Evolutionary conservation across 2,113 vertebrate genomes (phyloP), one percentile per base, ranked within the genome.

Genomic region (Grammomys dolichurus): DNA sequence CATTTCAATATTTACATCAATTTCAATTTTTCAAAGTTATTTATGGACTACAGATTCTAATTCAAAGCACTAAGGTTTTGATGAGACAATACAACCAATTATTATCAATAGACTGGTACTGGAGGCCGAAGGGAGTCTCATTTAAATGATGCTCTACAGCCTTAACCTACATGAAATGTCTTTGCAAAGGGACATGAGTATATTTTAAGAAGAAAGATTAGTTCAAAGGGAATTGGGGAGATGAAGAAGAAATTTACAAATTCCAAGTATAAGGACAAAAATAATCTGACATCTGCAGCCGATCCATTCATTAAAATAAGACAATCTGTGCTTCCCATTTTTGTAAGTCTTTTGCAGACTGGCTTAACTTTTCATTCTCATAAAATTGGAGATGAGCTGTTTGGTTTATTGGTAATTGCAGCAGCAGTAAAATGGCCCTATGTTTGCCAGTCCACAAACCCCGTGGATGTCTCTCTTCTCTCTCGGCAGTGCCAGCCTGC

Each of bases 331-430:
- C 24, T 82, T 51, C 5, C 14, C 26, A 1, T 96, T 87, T 94
- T 93, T 95, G 43, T 88, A 56, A 46, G 24, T 87, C 40, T 97
- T 93, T 93, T 63, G 92, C 81, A 97, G 70, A 80, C 90, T 90
- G 86, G 82, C 95, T 97, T 90, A 81, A 97, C 73, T 98, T 93
- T 73, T 72, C 94, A 81, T 94, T 95, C 85, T 96, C 93, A 51
- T 98, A 94, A 98, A 98, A 93, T 20, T 67, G 85, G 96, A 98
- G 95, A 95, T 93, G 96, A 95, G 76, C 69, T 90, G 94, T 98
- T 98, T 93, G 75, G 36, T 97, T 98, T 98, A 96, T 97, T 95
- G 95, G 96, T 73, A 94, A 98, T 97, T 98, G 96, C 87, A 11
- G 36, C 12, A 76, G 5, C 14, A 84, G 96, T 93, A 96, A 97